phyloP scores from a whole-genome alignment of 2,888 invertebrate genomes.

The Bellardia pandia region DNA sequence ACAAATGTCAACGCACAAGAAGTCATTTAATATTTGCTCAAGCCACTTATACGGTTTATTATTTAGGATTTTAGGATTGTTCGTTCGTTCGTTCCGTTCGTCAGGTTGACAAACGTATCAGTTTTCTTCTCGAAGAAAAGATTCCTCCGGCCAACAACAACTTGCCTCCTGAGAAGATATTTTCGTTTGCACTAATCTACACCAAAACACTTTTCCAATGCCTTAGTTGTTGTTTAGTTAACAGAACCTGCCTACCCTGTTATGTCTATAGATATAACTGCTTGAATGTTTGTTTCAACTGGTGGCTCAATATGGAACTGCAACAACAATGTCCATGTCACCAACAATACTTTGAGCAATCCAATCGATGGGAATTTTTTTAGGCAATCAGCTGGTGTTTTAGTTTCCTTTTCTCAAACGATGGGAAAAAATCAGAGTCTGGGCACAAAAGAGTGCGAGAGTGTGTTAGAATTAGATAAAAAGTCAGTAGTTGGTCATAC shows the following conservation, averaged over 20 bases:
- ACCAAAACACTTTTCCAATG: neutral
- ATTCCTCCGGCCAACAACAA: conserved; percentile 66
- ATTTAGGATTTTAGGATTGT: conserved; percentile 54
- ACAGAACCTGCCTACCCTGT: conserved; percentile 57
- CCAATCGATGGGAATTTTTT: conserved; percentile 69
- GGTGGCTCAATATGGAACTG: conserved; percentile 52
- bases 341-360: conserved; percentile 33
- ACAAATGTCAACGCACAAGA: conserved; percentile 49
- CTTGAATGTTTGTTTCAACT: conserved; percentile 48
- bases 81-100: conserved; percentile 72
- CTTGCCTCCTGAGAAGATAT: conserved; percentile 63
- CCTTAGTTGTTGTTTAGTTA: conserved; percentile 50
- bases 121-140: conserved; percentile 59
- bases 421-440: conserved; percentile 60
- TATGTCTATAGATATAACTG: conserved; percentile 63
- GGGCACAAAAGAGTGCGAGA: neutral
- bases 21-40: conserved; percentile 73
- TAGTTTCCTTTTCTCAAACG: conserved; percentile 25
- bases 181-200: conserved; percentile 12
- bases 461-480: conserved; percentile 44
- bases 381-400: conserved; percentile 71
- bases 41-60: conserved; percentile 73
- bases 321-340: conserved; percentile 31
- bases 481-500: conserved; percentile 69
- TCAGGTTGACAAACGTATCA: conserved; percentile 73